Conservation (phyloP, 2,888 invertebrate species). For the Diadegma fenestrale region DNA sequence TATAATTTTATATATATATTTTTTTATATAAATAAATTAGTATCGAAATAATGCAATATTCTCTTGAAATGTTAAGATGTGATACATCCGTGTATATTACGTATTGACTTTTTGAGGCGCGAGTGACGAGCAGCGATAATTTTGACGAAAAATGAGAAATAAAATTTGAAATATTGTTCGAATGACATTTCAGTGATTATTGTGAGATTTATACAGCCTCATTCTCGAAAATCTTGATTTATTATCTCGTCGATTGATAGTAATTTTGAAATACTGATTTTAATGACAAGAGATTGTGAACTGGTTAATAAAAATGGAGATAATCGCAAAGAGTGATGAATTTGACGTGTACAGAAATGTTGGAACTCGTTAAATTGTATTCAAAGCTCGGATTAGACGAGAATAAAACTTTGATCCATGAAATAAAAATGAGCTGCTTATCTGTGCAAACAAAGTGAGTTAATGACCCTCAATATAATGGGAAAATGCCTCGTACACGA, state of each 20-base stretch:
- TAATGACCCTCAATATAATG: not conserved
- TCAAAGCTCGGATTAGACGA: not conserved
- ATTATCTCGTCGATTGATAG: not conserved
- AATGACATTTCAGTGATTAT: not conserved
- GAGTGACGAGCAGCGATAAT: not conserved
- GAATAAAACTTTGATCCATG: not conserved
- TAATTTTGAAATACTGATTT: not conserved
- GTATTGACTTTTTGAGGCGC: conserved; percentile 73
- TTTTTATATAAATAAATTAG: conserved; percentile 49
- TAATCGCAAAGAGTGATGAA: not conserved
- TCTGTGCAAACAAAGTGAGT: conserved; percentile 5
- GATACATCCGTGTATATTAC: conserved; percentile 72
- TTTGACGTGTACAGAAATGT: not conserved
- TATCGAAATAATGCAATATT: conserved; percentile 71
- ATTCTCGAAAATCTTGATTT: not conserved
- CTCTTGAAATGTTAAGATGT: conserved; percentile 73
- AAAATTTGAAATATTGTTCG: not conserved
- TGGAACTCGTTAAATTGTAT: not conserved
- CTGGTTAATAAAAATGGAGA: not conserved
- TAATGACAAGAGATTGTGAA: not conserved
- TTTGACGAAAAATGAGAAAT: not conserved
- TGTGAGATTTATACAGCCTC: not conserved
- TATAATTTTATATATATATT: conserved; percentile 58
- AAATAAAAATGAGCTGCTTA: not conserved
- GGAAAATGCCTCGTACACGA: not conserved